A percentile compares a stretch with the other conserved stretches of the same genome.
These are phyloP conservation scores for Nasonovia ribisnigri DNA, from an alignment of 2,888 invertebrate species.

Conservation along the genomic window DNA sequence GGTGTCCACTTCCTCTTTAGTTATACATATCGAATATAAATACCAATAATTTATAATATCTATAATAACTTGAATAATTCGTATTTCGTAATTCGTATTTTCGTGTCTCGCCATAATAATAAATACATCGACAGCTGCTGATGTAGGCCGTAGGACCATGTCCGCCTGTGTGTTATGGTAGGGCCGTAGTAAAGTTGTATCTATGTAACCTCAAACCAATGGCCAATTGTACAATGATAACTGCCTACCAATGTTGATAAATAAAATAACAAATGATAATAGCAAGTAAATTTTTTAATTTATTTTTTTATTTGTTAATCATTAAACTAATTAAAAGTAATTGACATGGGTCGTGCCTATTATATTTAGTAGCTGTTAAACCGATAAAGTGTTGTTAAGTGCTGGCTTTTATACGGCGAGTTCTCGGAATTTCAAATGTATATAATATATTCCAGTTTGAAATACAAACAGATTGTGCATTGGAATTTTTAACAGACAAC, in stretches of 20 bases:
- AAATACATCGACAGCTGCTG: too few relatives aligned
- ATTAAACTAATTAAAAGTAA: slow-evolving; percentile 58
- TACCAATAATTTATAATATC: too few relatives aligned
- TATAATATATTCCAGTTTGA: background rate
- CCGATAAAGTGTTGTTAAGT: slow-evolving; percentile 36
- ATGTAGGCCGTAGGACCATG: too few relatives aligned
- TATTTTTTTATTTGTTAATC: slow-evolving; percentile 50
- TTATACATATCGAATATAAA: too few relatives aligned
- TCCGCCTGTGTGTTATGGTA: background rate
- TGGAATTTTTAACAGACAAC: background rate
- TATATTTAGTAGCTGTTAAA: slow-evolving; percentile 18
- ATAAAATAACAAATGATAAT: slow-evolving; percentile 57
- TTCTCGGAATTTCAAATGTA: slow-evolving; percentile 34
- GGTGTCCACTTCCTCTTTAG: too few relatives aligned
- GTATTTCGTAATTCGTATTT: too few relatives aligned
- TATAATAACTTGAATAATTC: too few relatives aligned
- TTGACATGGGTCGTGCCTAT: slow-evolving; percentile 33
- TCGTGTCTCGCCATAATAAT: too few relatives aligned
- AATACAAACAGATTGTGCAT: slow-evolving; percentile 38
- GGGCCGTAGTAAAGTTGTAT: background rate
- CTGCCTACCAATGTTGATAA: slow-evolving; percentile 47
- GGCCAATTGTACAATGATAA: slow-evolving; percentile 37
- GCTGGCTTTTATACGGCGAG: background rate
- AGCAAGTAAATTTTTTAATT: slow-evolving; percentile 40
- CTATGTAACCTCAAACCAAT: slow-evolving; percentile 15